Evolutionary conservation across 2,888 invertebrate genomes (phyloP), one percentile per base, ranked within the genome.

Genomic region (Thecophora atra): DNA sequence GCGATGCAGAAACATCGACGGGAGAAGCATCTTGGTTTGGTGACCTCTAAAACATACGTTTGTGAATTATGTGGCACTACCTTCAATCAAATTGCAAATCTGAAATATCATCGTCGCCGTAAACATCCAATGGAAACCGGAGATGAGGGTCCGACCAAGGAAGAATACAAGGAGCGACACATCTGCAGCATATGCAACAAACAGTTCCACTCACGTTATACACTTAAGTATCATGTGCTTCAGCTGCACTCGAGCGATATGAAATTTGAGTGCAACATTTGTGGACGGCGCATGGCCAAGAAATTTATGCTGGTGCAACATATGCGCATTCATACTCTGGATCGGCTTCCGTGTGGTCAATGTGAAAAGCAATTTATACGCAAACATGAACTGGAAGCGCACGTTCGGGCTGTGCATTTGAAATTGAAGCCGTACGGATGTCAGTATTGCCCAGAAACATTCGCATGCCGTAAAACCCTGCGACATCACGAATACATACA

Each of bases 41-140:
- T 76, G 0, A 64, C 68, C 0, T 26, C 70, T 4, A 78, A 77
- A 11, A 82, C 83, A 7, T 85, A 82, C 58, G 82, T 85, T 5
- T 85, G 84, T 56, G 84, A 85, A 51, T 80, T 84, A 47, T 85
- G 84, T 56, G 84, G 84, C 1, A 81, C 83, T 4, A 85, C 82
- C 0, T 85, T 85, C 68, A 84, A 85, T 52, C 85, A 85, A 69
- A 83, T 82, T 0, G 81, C 83, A 6, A 83, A 85, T 63, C 79
- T 85, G 0, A 84, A 81, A 47, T 79, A 83, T n/a, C 84, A 85
- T 73, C 80, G 83, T 0, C 79, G 80, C 21, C 79, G 80, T 54
- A 83, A 83, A 80, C 83, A 83, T 75, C 83, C 83, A 1, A 83
- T 77, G 21, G 78, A 77, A 58, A 76, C 82, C 5, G 79, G 74